These are phyloP conservation scores for Thumatha senex DNA, from an alignment of 2,888 invertebrate species.

Conservation along the genomic window DNA sequence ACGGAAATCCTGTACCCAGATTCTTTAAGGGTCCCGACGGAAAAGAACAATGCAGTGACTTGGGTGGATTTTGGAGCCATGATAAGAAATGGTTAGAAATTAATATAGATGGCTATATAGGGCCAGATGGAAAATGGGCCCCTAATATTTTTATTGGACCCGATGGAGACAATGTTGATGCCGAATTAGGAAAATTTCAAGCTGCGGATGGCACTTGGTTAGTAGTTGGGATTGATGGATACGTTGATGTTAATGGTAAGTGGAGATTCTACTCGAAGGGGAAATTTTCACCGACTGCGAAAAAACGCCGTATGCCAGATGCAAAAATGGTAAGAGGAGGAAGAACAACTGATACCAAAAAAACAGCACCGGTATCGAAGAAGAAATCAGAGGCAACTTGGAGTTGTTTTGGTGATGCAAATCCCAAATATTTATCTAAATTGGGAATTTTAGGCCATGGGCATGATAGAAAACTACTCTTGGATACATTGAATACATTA, in stretches of 20 bases:
- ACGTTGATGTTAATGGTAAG: constrained; percentile 55
- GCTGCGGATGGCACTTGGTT: constrained; percentile 56
- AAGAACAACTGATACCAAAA: constrained; percentile 36
- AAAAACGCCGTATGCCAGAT: constrained; percentile 2
- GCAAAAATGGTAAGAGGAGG: not conserved
- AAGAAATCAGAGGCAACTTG: constrained; percentile 55
- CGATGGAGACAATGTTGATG: constrained; percentile 61
- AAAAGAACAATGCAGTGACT: constrained; percentile 71
- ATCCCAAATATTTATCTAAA: constrained; percentile 58
- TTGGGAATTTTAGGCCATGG: constrained; percentile 75
- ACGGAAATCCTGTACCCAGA: constrained; percentile 68
- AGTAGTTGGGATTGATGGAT: constrained; percentile 70
- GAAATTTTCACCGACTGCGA: constrained; percentile 14
- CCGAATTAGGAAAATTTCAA: constrained; percentile 66
- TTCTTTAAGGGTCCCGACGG: constrained; percentile 74
- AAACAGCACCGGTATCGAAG: constrained; percentile 19
- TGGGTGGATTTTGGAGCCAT: constrained; percentile 74
- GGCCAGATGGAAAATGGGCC: constrained; percentile 69
- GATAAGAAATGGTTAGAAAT: constrained; percentile 70
- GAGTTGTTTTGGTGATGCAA: constrained; percentile 71
- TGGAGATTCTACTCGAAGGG: constrained; percentile 62
- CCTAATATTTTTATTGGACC: constrained; percentile 66
- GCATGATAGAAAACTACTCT: constrained; percentile 61
- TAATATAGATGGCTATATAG: constrained; percentile 68
- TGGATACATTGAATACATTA: constrained; percentile 54